phyloP scores from a whole-genome alignment of 1,140 invertebrate genomes.

The Plectrocnemia conspersa region DNA sequence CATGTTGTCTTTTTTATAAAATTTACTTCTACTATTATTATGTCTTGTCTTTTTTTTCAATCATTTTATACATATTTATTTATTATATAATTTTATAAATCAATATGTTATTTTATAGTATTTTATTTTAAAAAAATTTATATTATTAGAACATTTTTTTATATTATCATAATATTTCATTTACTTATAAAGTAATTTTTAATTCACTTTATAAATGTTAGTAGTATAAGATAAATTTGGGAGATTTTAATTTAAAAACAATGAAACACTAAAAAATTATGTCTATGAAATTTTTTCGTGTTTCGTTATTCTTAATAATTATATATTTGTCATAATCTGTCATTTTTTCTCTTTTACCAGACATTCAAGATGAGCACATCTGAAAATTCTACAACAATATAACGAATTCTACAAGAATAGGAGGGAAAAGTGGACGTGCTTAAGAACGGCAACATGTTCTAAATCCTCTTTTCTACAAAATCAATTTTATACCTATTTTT shows the following conservation, averaged over 20 bases:
- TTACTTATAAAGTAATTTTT: conserved; percentile 16
- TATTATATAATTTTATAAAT: too few relatives aligned
- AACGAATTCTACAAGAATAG: conserved; percentile 1
- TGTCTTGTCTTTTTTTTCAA: neutral
- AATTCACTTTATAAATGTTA: conserved; percentile 19
- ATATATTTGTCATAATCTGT: conserved; percentile 34
- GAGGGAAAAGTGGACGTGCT: neutral
- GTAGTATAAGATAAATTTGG: conserved; percentile 9
- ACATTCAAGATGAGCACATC: conserved; percentile 59
- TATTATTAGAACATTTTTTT: conserved; percentile 27
- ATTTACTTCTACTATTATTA: neutral
- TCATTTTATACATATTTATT: neutral
- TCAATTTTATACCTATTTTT: neutral
- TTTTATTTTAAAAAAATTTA: neutral
- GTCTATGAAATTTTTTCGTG: neutral
- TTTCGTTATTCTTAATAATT: conserved; percentile 13
- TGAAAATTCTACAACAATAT: conserved; percentile 38
- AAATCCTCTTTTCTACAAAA: neutral
- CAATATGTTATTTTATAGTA: too few relatives aligned
- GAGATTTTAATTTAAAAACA: neutral
- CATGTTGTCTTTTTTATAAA: neutral
- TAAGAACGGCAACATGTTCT: neutral
- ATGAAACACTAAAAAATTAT: neutral
- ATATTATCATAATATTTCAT: conserved; percentile 29
- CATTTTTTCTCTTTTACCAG: conserved; percentile 58